Percentiles rank a stretch among this genome's conserved stretches.
Evolutionary conservation across 2,888 invertebrate genomes (phyloP).

Genomic region (Caenorhabditis drosophilae): DNA sequence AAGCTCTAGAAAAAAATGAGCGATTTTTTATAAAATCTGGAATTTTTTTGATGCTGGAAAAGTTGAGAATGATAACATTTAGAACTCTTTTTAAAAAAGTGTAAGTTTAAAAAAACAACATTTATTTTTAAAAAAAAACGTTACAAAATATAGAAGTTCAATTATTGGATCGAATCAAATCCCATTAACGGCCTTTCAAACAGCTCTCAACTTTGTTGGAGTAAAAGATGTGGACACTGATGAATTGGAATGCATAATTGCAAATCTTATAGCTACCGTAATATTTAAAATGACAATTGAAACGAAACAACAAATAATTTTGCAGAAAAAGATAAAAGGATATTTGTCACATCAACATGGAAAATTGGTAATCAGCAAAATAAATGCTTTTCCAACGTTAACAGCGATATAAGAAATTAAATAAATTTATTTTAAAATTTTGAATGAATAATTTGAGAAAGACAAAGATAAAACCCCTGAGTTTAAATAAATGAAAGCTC

Average conservation of each 20-base stretch:
- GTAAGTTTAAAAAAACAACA: slow-evolving; percentile 70
- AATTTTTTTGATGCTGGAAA: slow-evolving; percentile 95
- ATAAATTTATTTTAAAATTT: not conserved
- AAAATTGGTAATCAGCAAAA: slow-evolving; percentile 95
- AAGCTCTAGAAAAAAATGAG: slow-evolving; percentile 78
- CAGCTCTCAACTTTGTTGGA: slow-evolving; percentile 82
- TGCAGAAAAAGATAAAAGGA: slow-evolving; percentile 88
- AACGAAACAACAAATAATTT: slow-evolving; percentile 5
- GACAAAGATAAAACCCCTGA: too few relatives aligned
- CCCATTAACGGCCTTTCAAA: slow-evolving; percentile 83
- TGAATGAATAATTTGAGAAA: not conserved
- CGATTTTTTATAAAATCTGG: slow-evolving; percentile 92
- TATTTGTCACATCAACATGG: slow-evolving; percentile 96
- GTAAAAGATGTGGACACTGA: slow-evolving; percentile 85
- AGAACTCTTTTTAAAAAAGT: slow-evolving; percentile 94
- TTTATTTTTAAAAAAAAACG: not conserved
- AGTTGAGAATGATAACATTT: slow-evolving; percentile 90
- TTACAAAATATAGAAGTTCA: slow-evolving; percentile 67
- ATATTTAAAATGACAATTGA: slow-evolving; percentile 2
- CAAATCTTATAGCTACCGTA: slow-evolving; percentile 89
- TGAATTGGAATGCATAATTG: slow-evolving; percentile 93
- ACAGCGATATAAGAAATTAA: slow-evolving; percentile 19
- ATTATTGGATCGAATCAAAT: slow-evolving; percentile 79
- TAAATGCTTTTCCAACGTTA: slow-evolving; percentile 83
- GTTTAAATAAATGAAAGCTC: slow-evolving; percentile 2